Conservation (phyloP, 2,113 vertebrate species). For the Oreotragus oreotragus region DNA sequence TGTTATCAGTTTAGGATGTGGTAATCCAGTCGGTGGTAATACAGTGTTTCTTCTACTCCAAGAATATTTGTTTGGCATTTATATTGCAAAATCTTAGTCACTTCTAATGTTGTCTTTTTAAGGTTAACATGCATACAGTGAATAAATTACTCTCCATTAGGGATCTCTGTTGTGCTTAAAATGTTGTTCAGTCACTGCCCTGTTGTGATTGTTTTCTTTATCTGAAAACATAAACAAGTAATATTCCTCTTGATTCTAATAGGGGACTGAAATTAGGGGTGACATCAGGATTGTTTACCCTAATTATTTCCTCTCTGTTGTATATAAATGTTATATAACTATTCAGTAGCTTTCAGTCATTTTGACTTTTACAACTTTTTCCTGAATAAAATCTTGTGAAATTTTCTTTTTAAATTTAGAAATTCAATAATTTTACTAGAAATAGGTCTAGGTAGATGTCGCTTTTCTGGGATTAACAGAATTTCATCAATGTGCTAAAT, state of each 20-base stretch:
- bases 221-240: background rate
- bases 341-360: background rate
- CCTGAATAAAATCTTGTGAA: background rate
- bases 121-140: background rate
- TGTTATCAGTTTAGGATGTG: background rate
- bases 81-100: background rate
- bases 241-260: background rate
- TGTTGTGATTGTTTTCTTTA: background rate
- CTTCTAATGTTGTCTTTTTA: background rate
- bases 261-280: background rate
- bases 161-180: background rate
- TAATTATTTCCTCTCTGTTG: background rate
- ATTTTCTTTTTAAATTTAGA: constrained; percentile 6
- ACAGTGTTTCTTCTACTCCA: background rate
- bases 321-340: background rate
- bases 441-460: background rate
- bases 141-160: background rate
- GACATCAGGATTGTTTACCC: background rate
- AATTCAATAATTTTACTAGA: background rate
- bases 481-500: background rate
- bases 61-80: background rate
- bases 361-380: background rate
- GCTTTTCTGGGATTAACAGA: background rate
- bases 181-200: background rate
- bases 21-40: background rate